A percentile compares a stretch with the other conserved stretches of the same genome.
Evolutionary conservation across 2,113 vertebrate genomes (phyloP).

Genomic region (Indri indri): DNA sequence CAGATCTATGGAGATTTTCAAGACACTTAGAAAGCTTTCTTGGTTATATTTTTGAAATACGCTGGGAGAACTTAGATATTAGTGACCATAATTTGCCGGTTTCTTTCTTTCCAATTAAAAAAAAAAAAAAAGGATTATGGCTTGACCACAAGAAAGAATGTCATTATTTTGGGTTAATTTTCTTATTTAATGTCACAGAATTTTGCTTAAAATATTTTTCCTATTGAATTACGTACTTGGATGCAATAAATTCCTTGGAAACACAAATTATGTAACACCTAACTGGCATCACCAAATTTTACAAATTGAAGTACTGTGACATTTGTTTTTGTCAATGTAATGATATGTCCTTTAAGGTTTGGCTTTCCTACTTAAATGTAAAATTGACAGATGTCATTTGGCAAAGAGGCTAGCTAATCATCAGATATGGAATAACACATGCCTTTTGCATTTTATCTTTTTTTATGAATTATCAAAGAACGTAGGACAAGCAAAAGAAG

Average conservation of each 20-base stretch:
- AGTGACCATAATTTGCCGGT: neutral
- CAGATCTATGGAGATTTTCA: neutral
- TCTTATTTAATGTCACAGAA: neutral
- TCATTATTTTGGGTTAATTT: neutral
- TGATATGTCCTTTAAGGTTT: neutral
- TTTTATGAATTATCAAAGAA: neutral
- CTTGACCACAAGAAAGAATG: neutral
- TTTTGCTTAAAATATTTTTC: conserved; percentile 4
- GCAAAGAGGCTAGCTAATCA: neutral
- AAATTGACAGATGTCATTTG: neutral
- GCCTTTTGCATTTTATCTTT: neutral
- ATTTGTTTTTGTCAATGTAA: neutral
- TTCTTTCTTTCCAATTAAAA: neutral
- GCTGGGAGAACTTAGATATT: neutral
- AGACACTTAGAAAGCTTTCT: neutral
- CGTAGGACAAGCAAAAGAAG: neutral
- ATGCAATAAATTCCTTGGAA: neutral
- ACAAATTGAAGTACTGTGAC: neutral
- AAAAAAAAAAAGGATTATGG: neutral
- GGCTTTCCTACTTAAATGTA: neutral
- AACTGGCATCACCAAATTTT: neutral
- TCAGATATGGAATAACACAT: neutral
- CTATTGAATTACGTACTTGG: neutral
- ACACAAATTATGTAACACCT: neutral
- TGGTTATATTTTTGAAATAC: neutral